Evolutionary conservation across 2,113 vertebrate genomes (phyloP), one percentile per base, ranked within the genome.

Genomic region (Alces alces): DNA sequence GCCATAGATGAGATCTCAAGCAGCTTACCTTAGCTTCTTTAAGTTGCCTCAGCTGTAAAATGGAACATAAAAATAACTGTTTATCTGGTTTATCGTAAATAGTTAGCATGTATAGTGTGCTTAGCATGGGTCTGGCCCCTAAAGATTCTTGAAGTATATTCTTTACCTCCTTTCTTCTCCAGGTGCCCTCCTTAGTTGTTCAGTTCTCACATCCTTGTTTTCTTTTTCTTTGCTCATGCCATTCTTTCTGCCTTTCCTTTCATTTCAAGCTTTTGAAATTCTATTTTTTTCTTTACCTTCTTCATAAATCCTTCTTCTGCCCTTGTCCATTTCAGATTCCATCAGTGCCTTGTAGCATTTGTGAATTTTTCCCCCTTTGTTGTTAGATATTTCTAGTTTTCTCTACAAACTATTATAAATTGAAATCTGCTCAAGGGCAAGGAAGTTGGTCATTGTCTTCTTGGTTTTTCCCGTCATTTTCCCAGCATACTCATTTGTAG

Each of bases 381-480:
- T 89, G 23, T 95, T 92, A 94, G 21, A 4, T 76, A 60, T 80
- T 94, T 95, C 50, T 90, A 57, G 10, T 95, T 89, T 21, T 89
- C 21, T 83, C 55, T 89, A 33, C 55, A 54, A 76, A 36, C 15
- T 84, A 27, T 76, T 43, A 43, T 76, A 28, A 86, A 50, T 58
- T 80, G 39, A 93, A 94, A 76, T 93, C 30, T 87, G 36, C 14
- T 61, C 52, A 89, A 86, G 39, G 86, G 57, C 33, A 87, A 7
- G 36, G 70, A 73, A 95, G 28, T 36, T 94, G 58, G 16, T 92
- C 14, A 15, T 88, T 94, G 52, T 91, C 27, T 83, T 89, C 52
- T 85, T 93, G 55, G 16, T 96, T 91, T 93, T 93, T 12, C 55
- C 36, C 25, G 33, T 91, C 39, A 52, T 93, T 93, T 93, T 93